Base-by-base conservation (phyloP, 37 sponge, comb jelly and placozoan species). In the Theonella swinhoei region DNA sequence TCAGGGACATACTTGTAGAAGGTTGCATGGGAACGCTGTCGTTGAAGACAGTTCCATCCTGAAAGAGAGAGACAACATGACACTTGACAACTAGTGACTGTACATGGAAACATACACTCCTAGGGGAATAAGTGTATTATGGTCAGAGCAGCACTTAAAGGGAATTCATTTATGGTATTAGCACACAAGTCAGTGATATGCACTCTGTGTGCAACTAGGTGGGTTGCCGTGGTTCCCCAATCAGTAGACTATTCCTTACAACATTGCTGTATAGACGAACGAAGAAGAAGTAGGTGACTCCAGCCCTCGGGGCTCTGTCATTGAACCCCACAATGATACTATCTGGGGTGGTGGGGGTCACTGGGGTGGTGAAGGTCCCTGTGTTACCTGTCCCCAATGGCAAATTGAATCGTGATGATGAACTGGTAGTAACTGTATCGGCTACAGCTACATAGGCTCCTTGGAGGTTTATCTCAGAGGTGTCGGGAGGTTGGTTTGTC, bases 191-290 rank as follows among this genome's bases (percentile, higher is more conserved):
- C n/a, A n/a, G n/a, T n/a, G n/a, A n/a, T n/a, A n/a, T n/a, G n/a
- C n/a, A n/a, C n/a, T n/a, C n/a, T n/a, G n/a, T n/a, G n/a, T n/a
- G n/a, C n/a, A n/a, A n/a, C n/a, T n/a, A n/a, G n/a, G n/a, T n/a
- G n/a, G n/a, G n/a, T n/a, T n/a, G n/a, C n/a, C n/a, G n/a, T n/a
- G n/a, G n/a, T n/a, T 67, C 32, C 5, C 32, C 68, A 67, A 67
- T 9, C 30, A 67, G 33, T 71, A 19, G 33, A 71, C 36, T 71
- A 35, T 7, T 20, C 31, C 72, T 11, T 71, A 71, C 72, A 25
- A 36, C 70, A 32, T 26, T 17, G 29, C 75, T 74, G 76, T 76
- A 80, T 59, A 76, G 68, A 9, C 70, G n/a, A n/a, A 81, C 66
- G 34, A 75, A 76, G 20, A 88, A 24, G 42, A 58, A 74, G 39